Evolutionary conservation across 2,888 invertebrate species (phyloP), one percentile per base, ranked within the genome.

Genomic region (Papilio protenor): DNA sequence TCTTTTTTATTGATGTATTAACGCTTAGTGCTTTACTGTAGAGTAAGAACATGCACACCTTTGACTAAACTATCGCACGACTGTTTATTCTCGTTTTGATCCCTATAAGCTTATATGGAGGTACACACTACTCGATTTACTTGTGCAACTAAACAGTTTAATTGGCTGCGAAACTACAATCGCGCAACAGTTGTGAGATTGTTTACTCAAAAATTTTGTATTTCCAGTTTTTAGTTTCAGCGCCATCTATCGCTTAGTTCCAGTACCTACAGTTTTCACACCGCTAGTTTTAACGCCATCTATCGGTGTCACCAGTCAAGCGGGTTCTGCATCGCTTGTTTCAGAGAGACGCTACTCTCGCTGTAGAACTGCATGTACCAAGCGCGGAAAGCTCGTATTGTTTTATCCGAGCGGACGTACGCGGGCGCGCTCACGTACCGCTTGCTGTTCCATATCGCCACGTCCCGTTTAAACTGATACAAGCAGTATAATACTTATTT

Each of bases 301-400:
- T 59, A 59, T 21, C 57, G 57, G 16, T 52, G 33, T 21, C 23
- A 92, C 92, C 92, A 92, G 21, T 92, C 92, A 2, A 90, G 80
- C 0, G 88, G 86, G 21, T 89, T 89, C 18, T 87, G 88, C 14
- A 86, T 76, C 0, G 92, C 87, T 2, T 93, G 91, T 21, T 83
- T 85, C 33, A 84, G 77, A 0, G 83, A 64, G 18, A 81, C 23
- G 85, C 98, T 98, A 79, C 97, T 95, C 59, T 96, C 95, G 0
- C 97, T 96, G 87, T 98, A 98, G 89, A 98, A 98, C 88, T 98
- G 98, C 0, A 96, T 95, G 88, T 96, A 98, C 98, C 98, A 98
- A 21, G 95, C 92, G 0, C 98, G 94, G 88, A 97, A 98, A 0
- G 95, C 94, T n/a, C 96, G 95, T 1, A 98, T 96, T 0, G 96